phyloP scores from a whole-genome alignment of 1,140 invertebrate genomes.

The Halictus rubicundus region DNA sequence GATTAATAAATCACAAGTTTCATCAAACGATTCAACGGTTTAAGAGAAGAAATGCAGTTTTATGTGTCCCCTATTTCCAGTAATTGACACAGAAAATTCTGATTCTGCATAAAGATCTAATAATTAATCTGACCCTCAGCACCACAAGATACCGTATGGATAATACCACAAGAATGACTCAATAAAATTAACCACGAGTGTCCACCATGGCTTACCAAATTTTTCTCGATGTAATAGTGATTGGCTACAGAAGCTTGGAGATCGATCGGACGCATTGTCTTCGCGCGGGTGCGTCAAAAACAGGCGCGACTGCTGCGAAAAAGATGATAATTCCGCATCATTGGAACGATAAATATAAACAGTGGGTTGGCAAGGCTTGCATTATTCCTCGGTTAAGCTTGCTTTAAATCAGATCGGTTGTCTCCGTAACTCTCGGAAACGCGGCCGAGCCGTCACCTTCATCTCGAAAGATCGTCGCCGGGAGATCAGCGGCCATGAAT shows the following conservation, averaged over 20 bases:
- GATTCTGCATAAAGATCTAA: too few species aligned
- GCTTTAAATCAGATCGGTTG: slow-evolving; percentile 54
- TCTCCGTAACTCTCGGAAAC: slow-evolving; percentile 58
- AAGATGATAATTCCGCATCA: slow-evolving; percentile 52
- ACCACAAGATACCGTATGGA: too few species aligned
- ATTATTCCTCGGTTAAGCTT: slow-evolving; percentile 54
- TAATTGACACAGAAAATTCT: too few species aligned
- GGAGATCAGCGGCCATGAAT: slow-evolving; percentile 56
- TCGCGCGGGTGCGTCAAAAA: not conserved
- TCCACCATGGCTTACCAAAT: too few species aligned
- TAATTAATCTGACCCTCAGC: too few species aligned
- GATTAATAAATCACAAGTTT: too few species aligned
- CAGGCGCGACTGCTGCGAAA: not conserved
- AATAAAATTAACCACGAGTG: too few species aligned
- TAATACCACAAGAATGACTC: too few species aligned
- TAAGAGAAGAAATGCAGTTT: too few species aligned
- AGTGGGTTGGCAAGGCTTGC: slow-evolving; percentile 28
- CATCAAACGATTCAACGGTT: too few species aligned
- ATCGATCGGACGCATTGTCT: slow-evolving; percentile 9
- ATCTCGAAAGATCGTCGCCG: slow-evolving; percentile 47
- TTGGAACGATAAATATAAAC: slow-evolving; percentile 62
- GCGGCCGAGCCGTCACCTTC: slow-evolving; percentile 55
- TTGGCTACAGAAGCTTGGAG: too few species aligned
- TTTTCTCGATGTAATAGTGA: not conserved
- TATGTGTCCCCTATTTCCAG: too few species aligned